A percentile compares a stretch with the other conserved stretches of the same genome.
These are phyloP conservation scores for Penelope pileata DNA, from an alignment of 2,113 vertebrate genomes.

Conservation along the genomic window DNA sequence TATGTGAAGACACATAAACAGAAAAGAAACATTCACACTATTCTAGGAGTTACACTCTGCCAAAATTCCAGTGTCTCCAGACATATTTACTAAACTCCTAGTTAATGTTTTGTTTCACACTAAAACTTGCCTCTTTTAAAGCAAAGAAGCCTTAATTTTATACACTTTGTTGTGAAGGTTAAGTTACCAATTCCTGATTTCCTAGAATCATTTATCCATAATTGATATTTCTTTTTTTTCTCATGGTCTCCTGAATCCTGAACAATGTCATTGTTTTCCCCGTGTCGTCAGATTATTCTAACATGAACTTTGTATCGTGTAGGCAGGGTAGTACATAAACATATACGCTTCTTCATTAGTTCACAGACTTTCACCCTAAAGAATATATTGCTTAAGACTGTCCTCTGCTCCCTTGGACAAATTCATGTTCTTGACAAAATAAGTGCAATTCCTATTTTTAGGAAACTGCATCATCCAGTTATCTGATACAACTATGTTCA, in stretches of 20 bases:
- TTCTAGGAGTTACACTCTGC: conserved; percentile 14
- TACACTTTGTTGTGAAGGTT: not conserved
- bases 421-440: conserved; percentile 14
- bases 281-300: not conserved
- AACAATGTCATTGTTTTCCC: not conserved
- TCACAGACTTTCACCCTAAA: not conserved
- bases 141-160: not conserved
- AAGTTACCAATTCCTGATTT: not conserved
- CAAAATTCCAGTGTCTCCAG: conserved; percentile 41
- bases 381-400: not conserved
- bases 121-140: conserved; percentile 1
- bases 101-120: not conserved
- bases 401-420: not conserved
- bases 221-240: not conserved
- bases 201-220: not conserved
- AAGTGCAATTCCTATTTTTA: not conserved
- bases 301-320: not conserved
- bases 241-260: not conserved
- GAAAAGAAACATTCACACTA: conserved; percentile 19
- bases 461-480: conserved; percentile 12
- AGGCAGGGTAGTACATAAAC: not conserved
- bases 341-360: not conserved
- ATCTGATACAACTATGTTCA: conserved; percentile 25
- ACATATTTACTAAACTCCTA: conserved; percentile 12
- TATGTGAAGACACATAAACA: conserved; percentile 1